Evolutionary conservation across 2,888 invertebrate genomes (phyloP).

Genomic region (Hartigia nigra): DNA sequence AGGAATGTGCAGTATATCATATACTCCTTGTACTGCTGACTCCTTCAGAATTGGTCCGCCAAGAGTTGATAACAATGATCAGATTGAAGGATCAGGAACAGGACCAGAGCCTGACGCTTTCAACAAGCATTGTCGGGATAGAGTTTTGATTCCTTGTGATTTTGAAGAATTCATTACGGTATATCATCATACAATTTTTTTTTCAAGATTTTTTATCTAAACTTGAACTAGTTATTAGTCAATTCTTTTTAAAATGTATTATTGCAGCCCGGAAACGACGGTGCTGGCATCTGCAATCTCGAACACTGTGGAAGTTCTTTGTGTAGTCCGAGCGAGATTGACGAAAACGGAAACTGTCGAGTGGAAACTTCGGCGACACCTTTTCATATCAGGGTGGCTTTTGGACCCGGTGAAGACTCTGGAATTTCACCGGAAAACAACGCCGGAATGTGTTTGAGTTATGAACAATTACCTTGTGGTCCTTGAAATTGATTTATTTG

Average conservation of each 20-base stretch:
- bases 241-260: no score
- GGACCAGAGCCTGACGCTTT: constrained; percentile 65
- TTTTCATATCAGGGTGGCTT: constrained; percentile 82
- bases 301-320: constrained; percentile 82
- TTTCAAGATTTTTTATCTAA: neutral
- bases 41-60: constrained; percentile 80
- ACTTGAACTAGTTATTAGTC: neutral
- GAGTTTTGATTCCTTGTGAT: constrained; percentile 85
- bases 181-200: constrained; percentile 7
- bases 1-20: constrained; percentile 80
- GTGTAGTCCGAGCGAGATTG: constrained; percentile 70
- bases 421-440: constrained; percentile 79
- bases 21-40: constrained; percentile 80
- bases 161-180: constrained; percentile 85
- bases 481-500: constrained; percentile 38
- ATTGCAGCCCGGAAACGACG: constrained; percentile 70
- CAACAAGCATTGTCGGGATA: constrained; percentile 73
- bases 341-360: constrained; percentile 68
- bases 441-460: constrained; percentile 82
- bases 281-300: constrained; percentile 78
- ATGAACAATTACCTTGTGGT: constrained; percentile 78
- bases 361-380: constrained; percentile 83
- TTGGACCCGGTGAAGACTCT: constrained; percentile 75
- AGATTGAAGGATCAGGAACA: constrained; percentile 59
- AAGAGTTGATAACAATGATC: constrained; percentile 33